phyloP scores from a whole-genome alignment of 2,888 invertebrate genomes.

The Seira musarum region DNA sequence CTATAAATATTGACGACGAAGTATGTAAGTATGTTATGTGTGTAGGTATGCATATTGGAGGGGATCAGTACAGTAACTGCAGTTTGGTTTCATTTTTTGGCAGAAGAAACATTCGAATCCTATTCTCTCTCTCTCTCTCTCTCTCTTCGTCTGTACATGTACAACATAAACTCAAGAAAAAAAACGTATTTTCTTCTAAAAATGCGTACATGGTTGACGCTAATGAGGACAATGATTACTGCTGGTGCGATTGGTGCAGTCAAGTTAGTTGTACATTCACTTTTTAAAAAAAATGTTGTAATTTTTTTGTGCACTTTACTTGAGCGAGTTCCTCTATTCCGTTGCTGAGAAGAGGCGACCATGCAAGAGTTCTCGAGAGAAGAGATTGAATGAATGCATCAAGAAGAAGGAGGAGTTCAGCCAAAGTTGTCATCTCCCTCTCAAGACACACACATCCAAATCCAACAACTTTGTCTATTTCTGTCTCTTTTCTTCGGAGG shows the following conservation, averaged over 20 bases:
- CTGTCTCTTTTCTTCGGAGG: background rate
- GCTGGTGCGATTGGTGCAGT: slow-evolving; percentile 19
- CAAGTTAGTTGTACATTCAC: slow-evolving; percentile 16
- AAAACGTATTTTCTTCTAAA: too few relatives aligned
- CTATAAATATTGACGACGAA: too few relatives aligned
- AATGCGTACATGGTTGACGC: too few relatives aligned
- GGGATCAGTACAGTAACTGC: slow-evolving; percentile 30
- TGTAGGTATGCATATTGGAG: slow-evolving; percentile 18
- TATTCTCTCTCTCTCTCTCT: too few relatives aligned
- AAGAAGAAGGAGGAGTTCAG: slow-evolving; percentile 47
- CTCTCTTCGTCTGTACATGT: too few relatives aligned
- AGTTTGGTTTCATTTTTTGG: background rate
- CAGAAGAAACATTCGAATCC: background rate
- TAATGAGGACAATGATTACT: too few relatives aligned
- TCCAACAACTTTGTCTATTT: background rate
- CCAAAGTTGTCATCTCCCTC: slow-evolving; percentile 54
- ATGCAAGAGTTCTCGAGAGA: slow-evolving; percentile 21
- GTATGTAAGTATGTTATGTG: too few relatives aligned
- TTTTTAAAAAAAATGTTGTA: too few relatives aligned
- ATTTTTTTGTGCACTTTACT: too few relatives aligned
- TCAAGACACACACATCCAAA: background rate
- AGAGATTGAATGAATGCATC: slow-evolving; percentile 32
- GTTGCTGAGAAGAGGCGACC: too few relatives aligned
- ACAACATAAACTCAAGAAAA: too few relatives aligned
- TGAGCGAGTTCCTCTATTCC: too few relatives aligned